Base-by-base conservation (phyloP, 2,888 invertebrate genomes). In the Harpagoxenus sublaevis region DNA sequence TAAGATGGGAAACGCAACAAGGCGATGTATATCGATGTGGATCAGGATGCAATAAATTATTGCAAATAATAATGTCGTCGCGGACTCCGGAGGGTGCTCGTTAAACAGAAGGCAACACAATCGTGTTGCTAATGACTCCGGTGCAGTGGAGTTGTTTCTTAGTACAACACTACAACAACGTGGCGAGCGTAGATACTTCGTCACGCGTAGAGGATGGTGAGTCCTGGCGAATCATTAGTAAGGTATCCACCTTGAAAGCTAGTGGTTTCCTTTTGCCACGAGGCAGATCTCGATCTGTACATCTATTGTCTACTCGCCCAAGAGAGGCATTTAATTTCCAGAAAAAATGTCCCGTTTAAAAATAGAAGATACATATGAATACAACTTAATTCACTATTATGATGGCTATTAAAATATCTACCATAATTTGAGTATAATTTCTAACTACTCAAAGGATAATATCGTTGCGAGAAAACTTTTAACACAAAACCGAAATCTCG, bases 41-140 rank as follows among this genome's bases (percentile, higher is more conserved):
- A 82, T 83, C 70, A 57, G 39, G 70, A 83, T 60, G 71, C 78
- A 83, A 89, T 88, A 88, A 86, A 89, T 89, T 87, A 89, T 88
- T 68, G 81, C 86, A 84, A 88, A 90, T 88, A 87, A 89, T 89
- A 86, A 87, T 88, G 86, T 88, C 87, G 62, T 86, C 74, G 81
- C 35, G 63, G 10, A 23, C 53, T 71, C 79, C 60, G 42, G 82
- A 83, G 86, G 88, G 84, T 88, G 89, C 92, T 93, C 92, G 92
- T 93, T 93, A 93, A 92, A 93, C 92, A 85, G 92, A 90, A 93
- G 93, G 91, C 88, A 89, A 89, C 89, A 89, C 88, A 88, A 87
- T 89, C 89, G 83, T 82, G 85, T 87, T 88, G 86, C 89, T 91
- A 91, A 91, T 91, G 91, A 90, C 87, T 86, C 28, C 83, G 81